Conservation (phyloP, 2,888 invertebrate genomes). For the Anoncus sp. region DNA sequence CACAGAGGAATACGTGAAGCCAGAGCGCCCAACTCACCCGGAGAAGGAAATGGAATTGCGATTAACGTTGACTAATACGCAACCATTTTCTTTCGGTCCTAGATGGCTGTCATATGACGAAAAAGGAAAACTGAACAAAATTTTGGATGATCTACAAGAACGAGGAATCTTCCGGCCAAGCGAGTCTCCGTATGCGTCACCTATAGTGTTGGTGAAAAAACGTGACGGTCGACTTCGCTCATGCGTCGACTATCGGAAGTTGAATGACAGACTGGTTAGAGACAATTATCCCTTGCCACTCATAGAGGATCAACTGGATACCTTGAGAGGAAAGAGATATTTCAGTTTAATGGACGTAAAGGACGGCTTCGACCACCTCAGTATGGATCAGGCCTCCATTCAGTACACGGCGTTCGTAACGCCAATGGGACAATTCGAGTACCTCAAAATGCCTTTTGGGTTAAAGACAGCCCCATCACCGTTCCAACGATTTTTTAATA, state of each 20-base stretch:
- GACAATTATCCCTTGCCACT: slow-evolving; percentile 33
- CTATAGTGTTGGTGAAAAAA: slow-evolving; percentile 56
- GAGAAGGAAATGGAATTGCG: too few relatives aligned
- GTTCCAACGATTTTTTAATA: slow-evolving; percentile 66
- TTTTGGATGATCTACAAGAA: slow-evolving; percentile 8
- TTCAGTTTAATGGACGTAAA: slow-evolving; percentile 67
- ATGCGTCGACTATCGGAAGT: slow-evolving; percentile 25
- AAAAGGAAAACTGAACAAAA: neutral
- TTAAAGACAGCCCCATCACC: slow-evolving; percentile 55
- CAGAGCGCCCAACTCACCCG: too few relatives aligned
- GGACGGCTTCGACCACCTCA: slow-evolving; percentile 67
- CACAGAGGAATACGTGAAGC: too few relatives aligned
- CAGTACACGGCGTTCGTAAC: slow-evolving; percentile 61
- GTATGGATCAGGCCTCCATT: slow-evolving; percentile 58
- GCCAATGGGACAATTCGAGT: slow-evolving; percentile 46
- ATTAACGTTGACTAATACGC: neutral
- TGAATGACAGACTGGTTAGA: slow-evolving; percentile 2
- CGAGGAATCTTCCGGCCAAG: slow-evolving; percentile 24
- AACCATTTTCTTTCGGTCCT: slow-evolving; percentile 1
- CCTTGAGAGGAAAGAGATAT: slow-evolving; percentile 55
- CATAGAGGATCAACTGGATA: slow-evolving; percentile 63
- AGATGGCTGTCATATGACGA: neutral
- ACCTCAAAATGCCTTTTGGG: slow-evolving; percentile 54
- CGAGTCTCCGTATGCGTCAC: slow-evolving; percentile 34
- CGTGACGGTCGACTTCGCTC: neutral